These are phyloP conservation scores for Anniella stebbinsi DNA, from an alignment of 2,797 vertebrate genomes.

Conservation along the genomic window DNA sequence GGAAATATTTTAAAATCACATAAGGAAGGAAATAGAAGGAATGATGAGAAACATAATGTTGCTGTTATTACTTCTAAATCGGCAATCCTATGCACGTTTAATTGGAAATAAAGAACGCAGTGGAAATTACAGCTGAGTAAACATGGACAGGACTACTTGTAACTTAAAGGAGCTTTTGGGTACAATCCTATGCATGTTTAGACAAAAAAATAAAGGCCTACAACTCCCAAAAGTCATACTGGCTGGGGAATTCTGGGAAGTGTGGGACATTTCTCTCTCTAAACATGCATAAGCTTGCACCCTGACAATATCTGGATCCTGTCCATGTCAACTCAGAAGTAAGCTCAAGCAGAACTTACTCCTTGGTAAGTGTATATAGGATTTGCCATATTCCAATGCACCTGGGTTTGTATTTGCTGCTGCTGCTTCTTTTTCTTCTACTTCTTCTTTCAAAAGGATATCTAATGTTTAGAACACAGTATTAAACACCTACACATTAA, in stretches of 20 bases:
- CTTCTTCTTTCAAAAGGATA: conserved; percentile 35
- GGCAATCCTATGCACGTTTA: conserved; percentile 34
- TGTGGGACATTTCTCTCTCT: no score
- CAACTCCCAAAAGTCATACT: no score
- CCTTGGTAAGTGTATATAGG: background rate
- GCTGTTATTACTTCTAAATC: conserved; percentile 69
- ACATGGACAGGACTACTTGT: background rate
- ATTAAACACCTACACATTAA: conserved; percentile 50
- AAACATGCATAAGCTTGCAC: no score
- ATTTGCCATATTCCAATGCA: conserved; percentile 44
- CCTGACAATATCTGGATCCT: background rate
- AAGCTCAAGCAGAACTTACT: background rate
- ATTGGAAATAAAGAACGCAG: background rate
- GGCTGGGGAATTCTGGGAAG: no score
- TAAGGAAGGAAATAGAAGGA: conserved; percentile 56
- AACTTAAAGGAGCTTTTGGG: background rate
- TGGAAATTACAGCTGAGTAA: background rate
- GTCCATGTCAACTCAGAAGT: background rate
- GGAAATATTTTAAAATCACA: conserved; percentile 55
- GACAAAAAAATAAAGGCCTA: no score
- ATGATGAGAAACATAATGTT: conserved; percentile 39
- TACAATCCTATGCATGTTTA: no score
- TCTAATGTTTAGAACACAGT: conserved; percentile 34
- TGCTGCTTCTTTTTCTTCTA: background rate
- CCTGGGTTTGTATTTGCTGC: conserved; percentile 35